Percentiles rank a stretch among this genome's conserved stretches.
phyloP scores from a whole-genome alignment of 2,888 invertebrate species.

The Eupeodes latifasciatus region DNA sequence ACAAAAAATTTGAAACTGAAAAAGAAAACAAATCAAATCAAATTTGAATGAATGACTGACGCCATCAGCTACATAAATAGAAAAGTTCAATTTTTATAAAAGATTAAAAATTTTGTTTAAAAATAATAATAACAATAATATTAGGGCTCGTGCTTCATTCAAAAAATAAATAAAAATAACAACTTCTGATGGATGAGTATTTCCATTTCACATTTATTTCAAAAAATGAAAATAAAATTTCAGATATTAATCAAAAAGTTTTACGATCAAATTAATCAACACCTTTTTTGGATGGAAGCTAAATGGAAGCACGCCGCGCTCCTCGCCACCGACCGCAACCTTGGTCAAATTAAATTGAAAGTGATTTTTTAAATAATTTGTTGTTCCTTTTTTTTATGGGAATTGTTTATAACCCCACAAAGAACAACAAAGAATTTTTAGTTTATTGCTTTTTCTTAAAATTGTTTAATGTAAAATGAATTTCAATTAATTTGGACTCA shows the following conservation, averaged over 20 bases:
- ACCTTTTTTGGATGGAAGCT: constrained; percentile 21
- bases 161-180: background rate
- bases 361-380: constrained; percentile 35
- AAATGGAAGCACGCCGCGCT: background rate
- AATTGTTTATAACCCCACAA: constrained; percentile 7
- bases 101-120: background rate
- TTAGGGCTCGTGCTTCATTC: constrained; percentile 17
- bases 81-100: background rate
- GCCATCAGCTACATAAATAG: constrained; percentile 36
- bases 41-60: constrained; percentile 20
- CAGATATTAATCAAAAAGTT: constrained; percentile 50
- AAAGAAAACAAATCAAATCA: constrained; percentile 8
- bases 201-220: background rate
- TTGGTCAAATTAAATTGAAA: constrained; percentile 43
- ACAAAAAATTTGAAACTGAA: background rate
- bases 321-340: background rate
- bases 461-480: background rate
- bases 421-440: background rate
- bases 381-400: background rate
- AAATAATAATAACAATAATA: constrained; percentile 9
- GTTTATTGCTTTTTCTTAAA: background rate
- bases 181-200: background rate
- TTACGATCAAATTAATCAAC: constrained; percentile 50
- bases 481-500: background rate
- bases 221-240: constrained; percentile 2